Conservation (phyloP, 1,140 invertebrate genomes). For the Drosophila repleta region DNA sequence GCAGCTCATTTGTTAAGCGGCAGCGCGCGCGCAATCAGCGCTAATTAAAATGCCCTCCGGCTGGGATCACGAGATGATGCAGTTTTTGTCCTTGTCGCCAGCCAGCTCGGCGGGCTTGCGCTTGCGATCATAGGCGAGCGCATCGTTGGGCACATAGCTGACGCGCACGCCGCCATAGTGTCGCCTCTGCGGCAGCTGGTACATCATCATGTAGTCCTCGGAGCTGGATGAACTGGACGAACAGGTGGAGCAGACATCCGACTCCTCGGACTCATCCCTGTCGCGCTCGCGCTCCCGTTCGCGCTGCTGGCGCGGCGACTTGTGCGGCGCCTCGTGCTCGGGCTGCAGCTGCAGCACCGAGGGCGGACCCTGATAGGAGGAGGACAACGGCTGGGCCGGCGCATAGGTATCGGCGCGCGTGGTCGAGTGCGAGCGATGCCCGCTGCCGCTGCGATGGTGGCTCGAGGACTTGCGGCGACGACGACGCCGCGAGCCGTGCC, state of each 20-base stretch:
- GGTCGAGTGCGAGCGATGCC: conserved; percentile 76
- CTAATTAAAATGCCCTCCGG: conserved; percentile 61
- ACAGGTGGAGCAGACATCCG: conserved; percentile 93
- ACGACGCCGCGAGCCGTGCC: conserved; percentile 58
- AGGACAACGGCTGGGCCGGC: conserved; percentile 72
- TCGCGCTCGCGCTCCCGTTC: conserved; percentile 51
- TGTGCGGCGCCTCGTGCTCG: conserved; percentile 24
- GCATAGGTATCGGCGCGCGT: conserved; percentile 78
- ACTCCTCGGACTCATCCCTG: conserved; percentile 86
- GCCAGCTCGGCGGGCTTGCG: conserved; percentile 85
- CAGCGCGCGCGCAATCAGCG: conserved; percentile 33
- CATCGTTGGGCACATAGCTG: conserved; percentile 95
- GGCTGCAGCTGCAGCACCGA: conserved; percentile 51
- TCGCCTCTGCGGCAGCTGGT: conserved; percentile 90
- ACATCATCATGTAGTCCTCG: conserved; percentile 92
- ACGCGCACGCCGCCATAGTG: conserved; percentile 94
- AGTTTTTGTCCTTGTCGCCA: conserved; percentile 87
- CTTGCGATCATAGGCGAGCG: conserved; percentile 90
- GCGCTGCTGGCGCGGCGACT: conserved; percentile 16
- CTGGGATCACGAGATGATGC: conserved; percentile 88
- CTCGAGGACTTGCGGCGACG: conserved; percentile 73
- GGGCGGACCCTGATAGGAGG: conserved; percentile 75
- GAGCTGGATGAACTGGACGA: conserved; percentile 90
- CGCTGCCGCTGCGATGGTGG: conserved; percentile 69
- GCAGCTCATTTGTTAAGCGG: conserved; percentile 35